Evolutionary conservation across 2,888 invertebrate genomes (phyloP).

Genomic region (Anthophora plumipes): DNA sequence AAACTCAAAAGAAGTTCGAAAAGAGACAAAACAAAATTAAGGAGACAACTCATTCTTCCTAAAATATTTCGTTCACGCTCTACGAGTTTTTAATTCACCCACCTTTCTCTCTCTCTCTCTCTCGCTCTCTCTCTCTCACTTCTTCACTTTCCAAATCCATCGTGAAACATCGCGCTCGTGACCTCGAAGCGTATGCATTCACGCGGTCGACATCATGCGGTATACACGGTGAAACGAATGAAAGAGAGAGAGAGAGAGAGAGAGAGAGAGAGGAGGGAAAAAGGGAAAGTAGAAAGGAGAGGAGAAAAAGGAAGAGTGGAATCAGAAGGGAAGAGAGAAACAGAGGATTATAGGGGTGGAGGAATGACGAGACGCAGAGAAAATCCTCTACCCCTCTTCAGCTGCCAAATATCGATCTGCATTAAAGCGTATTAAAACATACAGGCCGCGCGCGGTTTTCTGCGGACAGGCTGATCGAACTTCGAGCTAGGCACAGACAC

Average conservation of each 20-base stretch:
- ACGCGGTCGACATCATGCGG: conserved; percentile 65
- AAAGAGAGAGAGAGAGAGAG: neutral
- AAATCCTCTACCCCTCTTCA: conserved; percentile 13
- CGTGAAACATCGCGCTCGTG: conserved; percentile 48
- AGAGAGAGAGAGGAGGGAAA: conserved; percentile 1
- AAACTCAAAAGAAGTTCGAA: no score
- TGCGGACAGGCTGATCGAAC: conserved; percentile 37
- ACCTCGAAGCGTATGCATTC: conserved; percentile 67
- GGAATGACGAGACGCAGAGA: neutral
- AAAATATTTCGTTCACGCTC: conserved; percentile 30
- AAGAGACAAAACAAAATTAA: neutral
- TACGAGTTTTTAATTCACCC: conserved; percentile 27
- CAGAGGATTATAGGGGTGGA: neutral
- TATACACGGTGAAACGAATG: conserved; percentile 48
- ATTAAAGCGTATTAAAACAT: conserved; percentile 53
- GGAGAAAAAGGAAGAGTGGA: no score
- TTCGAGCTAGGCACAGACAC: conserved; percentile 11
- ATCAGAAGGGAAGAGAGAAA: conserved; percentile 1
- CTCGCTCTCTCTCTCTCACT: neutral
- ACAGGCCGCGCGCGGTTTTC: conserved; percentile 11
- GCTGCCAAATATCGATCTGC: conserved; percentile 49
- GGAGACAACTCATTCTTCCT: conserved; percentile 32
- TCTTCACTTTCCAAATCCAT: neutral
- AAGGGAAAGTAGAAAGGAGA: conserved; percentile 1
- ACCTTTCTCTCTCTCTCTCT: neutral